Conservation (phyloP, 2,797 vertebrate genomes). For the Babyrousa celebensis region DNA sequence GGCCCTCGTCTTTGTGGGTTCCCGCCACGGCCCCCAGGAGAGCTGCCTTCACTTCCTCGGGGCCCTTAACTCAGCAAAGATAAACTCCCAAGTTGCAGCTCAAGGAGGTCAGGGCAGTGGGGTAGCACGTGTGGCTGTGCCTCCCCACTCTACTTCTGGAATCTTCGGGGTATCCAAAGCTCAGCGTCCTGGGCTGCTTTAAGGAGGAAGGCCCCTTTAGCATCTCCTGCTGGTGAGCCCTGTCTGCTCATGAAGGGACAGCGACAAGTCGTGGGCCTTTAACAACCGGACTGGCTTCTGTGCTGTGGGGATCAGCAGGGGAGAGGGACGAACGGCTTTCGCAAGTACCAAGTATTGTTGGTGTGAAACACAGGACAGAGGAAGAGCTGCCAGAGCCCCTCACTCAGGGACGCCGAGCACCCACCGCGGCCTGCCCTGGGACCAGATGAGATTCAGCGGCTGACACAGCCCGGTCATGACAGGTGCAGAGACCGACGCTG, state of each 20-base stretch:
- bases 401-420: rapidly evolving
- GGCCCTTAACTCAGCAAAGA: background rate
- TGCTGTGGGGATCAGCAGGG: background rate
- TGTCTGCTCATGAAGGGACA: rapidly evolving
- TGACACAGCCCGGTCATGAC: rapidly evolving
- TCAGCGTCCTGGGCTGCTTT: background rate
- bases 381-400: rapidly evolving
- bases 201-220: background rate
- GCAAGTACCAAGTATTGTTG: rapidly evolving
- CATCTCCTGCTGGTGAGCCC: rapidly evolving
- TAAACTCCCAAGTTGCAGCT: background rate
- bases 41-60: background rate
- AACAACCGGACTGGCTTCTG: rapidly evolving
- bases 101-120: background rate
- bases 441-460: background rate
- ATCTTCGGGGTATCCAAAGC: background rate
- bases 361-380: background rate
- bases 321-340: rapidly evolving
- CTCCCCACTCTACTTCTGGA: background rate
- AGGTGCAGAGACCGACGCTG: background rate
- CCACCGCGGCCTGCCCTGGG: background rate
- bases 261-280: background rate
- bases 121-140: too few relatives aligned
- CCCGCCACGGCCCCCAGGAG: background rate
- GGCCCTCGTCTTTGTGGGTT: background rate